Conservation (phyloP, 2,797 vertebrate genomes). For the Naso thynnoides region DNA sequence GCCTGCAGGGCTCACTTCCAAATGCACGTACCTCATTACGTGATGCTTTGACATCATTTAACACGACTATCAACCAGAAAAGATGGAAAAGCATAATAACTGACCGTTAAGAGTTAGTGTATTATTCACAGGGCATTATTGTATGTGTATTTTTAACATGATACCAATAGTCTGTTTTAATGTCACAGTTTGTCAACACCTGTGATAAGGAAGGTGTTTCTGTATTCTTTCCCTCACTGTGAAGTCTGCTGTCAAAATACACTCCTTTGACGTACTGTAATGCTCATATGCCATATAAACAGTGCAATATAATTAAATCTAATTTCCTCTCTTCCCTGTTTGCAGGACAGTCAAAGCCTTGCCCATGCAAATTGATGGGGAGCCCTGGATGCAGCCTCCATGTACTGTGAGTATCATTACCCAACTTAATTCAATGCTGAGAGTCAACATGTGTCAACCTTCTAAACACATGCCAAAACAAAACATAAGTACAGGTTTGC, state of each 20-base stretch:
- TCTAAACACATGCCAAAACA: background rate
- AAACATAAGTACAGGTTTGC: background rate
- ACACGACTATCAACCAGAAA: too few relatives aligned
- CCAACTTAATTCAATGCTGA: background rate
- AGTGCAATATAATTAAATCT: background rate
- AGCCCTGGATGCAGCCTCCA: conserved; percentile 96
- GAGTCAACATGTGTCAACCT: background rate
- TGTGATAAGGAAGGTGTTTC: background rate
- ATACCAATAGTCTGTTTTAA: too few relatives aligned
- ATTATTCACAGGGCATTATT: too few relatives aligned
- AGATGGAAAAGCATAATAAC: too few relatives aligned
- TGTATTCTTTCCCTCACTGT: background rate
- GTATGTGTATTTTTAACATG: too few relatives aligned
- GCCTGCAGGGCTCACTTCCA: too few relatives aligned
- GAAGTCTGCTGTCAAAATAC: conserved; percentile 2
- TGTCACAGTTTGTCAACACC: too few relatives aligned
- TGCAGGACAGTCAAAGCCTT: conserved; percentile 90
- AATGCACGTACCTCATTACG: too few relatives aligned
- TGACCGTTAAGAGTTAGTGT: too few relatives aligned
- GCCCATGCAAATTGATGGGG: conserved; percentile 97
- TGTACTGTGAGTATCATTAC: conserved; percentile 88
- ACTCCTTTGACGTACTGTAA: background rate
- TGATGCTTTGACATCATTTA: too few relatives aligned
- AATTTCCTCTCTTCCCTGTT: conserved; percentile 10
- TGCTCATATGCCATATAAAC: background rate